Evolutionary conservation across 2,797 vertebrate genomes (phyloP), one percentile per base, ranked within the genome.

Genomic region (Neomorphus geoffroyi): DNA sequence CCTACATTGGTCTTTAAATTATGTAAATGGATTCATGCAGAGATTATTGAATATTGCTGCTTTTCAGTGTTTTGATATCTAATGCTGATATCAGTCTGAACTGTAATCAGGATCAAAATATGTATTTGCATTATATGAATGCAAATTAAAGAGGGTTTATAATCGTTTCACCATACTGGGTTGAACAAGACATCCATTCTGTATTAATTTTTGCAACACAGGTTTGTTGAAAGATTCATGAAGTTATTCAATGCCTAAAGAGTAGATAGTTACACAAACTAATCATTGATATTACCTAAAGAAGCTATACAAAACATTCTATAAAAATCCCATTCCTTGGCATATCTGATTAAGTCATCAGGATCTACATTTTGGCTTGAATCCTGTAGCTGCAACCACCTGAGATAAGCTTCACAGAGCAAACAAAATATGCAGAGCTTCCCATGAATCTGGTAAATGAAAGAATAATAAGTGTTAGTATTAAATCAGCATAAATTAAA

Each of bases 261-360:
- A 87, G 27, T 32, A 70, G 27, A 51, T 19, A 74, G 57, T 57
- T 32, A 70, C 9, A 45, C 22, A 30, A 91, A 86, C 45, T 60
- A 24, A 51, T 56, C 24, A 73, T 30, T 2, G 7, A 27, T 58
- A 96, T 97, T 97, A 99, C 99, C 99, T 19, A 99, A 98, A 80
- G 98, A 97, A 48, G 99, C 99, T 94, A 99, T 80, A 57, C 98
- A 98, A 95, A 99, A 99, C 98, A 99, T 98, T 97, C 97, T 92
- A 58, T 99, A 99, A 97, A 99, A 99, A 94, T 99, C 99, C 99
- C 99, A 99, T 86, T 99, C 99, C 93, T 98, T 99, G 80, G 99
- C 98, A 93, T 99, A 99, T 96, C 99, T 97, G 97, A 99, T 99
- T 94, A 99, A 98, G 97, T 99, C 99, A 3, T 99, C 98, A 1